Base-by-base conservation (phyloP, 2,888 invertebrate species). In the Polymixis lichenea region DNA sequence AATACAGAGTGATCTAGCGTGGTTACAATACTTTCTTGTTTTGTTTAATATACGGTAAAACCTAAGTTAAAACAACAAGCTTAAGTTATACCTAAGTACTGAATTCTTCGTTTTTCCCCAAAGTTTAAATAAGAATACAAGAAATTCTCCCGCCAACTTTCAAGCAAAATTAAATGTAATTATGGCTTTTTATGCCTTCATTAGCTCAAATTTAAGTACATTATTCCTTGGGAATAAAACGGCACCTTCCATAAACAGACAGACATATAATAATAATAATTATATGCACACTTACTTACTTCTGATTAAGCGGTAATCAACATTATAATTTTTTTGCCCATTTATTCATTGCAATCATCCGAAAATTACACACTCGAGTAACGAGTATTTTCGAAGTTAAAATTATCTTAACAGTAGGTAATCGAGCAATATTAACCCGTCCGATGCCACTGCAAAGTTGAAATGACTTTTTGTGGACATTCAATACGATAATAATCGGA, bases 281-380 rank as follows among this genome's bases (percentile, higher is more conserved):
- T 71, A 51, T 65, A 69, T 28, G n/a, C 32, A 67, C n/a, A 58
- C 19, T 72, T 62, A 46, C 22, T 22, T 43, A 49, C 17, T 28
- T 43, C 15, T 73, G 74, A 82, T 73, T 55, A 78, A 73, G 55
- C 62, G 11, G 53, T 76, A 74, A 78, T 75, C 61, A 67, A 77
- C 61, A 73, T 46, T 58, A 74, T 65, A 9, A 72, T 75, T 55
- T 64, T 68, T 67, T 61, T 69, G 13, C 61, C 51, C 53, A 64
- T 75, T 73, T 72, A 73, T 56, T 56, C 6, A 69, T 65, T 28
- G 15, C 61, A 65, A 75, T 84, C 38, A 75, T 25, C 43, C 22
- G 11, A 76, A 76, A 83, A 67, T 80, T 71, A 55, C 75, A 72
- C 55, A 43, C 11, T 65, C n/a, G 13, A 69, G 43, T 60, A n/a